A percentile compares a stretch with the other conserved stretches of the same genome.
These are phyloP conservation scores for Nymphalis urticae DNA, from an alignment of 2,888 invertebrate species.

Conservation along the genomic window DNA sequence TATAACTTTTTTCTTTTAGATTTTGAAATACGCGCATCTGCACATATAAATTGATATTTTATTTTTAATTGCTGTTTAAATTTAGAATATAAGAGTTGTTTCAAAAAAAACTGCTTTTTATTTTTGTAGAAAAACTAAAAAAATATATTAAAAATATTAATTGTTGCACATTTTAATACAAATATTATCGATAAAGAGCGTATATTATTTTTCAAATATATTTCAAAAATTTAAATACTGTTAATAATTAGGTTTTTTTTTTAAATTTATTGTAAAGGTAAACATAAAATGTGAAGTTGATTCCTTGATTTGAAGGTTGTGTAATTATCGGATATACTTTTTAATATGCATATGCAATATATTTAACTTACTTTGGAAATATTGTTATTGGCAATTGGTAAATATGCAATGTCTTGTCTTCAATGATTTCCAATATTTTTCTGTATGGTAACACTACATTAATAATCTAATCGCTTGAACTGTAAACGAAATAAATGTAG, in stretches of 20 bases:
- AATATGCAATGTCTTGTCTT: too few relatives aligned
- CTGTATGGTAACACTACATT: too few relatives aligned
- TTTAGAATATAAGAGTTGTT: constrained; percentile 28
- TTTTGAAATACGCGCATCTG: background rate
- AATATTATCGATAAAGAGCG: background rate
- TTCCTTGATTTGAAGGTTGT: constrained; percentile 1
- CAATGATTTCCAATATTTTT: too few relatives aligned
- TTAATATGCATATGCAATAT: too few relatives aligned
- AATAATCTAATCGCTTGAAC: too few relatives aligned
- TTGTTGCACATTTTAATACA: background rate
- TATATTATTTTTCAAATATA: constrained; percentile 3
- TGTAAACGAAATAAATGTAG: too few relatives aligned
- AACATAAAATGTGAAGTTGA: background rate
- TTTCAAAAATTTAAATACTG: background rate
- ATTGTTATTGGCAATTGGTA: too few relatives aligned
- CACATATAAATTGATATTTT: constrained; percentile 4
- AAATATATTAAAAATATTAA: constrained; percentile 5
- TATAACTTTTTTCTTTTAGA: constrained; percentile 18
- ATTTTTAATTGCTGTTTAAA: constrained; percentile 28
- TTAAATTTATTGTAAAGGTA: too few relatives aligned
- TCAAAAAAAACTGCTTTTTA: constrained; percentile 19
- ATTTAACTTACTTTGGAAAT: too few relatives aligned
- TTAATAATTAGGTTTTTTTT: background rate
- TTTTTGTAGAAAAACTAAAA: constrained; percentile 21
- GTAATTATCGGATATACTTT: background rate